Percentiles rank a stretch among this genome's conserved stretches.
phyloP scores from a whole-genome alignment of 2,888 invertebrate species.

The Metellina segmentata region DNA sequence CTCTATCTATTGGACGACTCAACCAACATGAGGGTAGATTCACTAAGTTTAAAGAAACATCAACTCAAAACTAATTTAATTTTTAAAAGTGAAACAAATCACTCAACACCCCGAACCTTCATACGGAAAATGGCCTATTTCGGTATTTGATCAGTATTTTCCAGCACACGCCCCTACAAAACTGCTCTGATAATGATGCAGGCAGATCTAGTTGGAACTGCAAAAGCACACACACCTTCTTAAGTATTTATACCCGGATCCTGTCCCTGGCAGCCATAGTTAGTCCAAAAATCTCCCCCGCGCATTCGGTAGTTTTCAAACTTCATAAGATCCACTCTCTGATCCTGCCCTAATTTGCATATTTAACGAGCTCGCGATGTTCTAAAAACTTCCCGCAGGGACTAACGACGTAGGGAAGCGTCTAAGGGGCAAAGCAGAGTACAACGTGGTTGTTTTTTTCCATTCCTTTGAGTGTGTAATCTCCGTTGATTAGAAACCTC shows the following conservation, averaged over 20 bases:
- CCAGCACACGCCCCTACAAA: too few relatives aligned
- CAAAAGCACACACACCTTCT: background rate
- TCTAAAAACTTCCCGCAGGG: background rate
- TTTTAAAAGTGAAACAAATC: too few relatives aligned
- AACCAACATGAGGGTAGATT: too few relatives aligned
- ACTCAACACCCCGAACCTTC: too few relatives aligned
- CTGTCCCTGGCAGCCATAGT: background rate
- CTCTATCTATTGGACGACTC: too few relatives aligned
- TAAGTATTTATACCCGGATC: background rate
- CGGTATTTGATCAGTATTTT: too few relatives aligned
- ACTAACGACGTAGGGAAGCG: background rate
- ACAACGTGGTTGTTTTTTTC: background rate
- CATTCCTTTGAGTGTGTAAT: background rate
- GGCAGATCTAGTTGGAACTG: background rate
- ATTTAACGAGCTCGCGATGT: constrained; percentile 32
- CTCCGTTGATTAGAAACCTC: background rate
- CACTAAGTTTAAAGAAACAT: too few relatives aligned
- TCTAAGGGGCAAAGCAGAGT: background rate
- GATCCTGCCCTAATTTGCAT: constrained; percentile 27
- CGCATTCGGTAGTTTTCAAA: background rate
- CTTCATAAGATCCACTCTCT: background rate
- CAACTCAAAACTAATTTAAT: too few relatives aligned
- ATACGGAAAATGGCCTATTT: too few relatives aligned
- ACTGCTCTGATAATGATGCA: too few relatives aligned
- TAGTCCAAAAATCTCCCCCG: background rate